A percentile compares a stretch with the other conserved stretches of the same genome.
phyloP scores from a whole-genome alignment of 30 jellyfish, hydroid and myxozoan species.

The Cassiopea andromeda region DNA sequence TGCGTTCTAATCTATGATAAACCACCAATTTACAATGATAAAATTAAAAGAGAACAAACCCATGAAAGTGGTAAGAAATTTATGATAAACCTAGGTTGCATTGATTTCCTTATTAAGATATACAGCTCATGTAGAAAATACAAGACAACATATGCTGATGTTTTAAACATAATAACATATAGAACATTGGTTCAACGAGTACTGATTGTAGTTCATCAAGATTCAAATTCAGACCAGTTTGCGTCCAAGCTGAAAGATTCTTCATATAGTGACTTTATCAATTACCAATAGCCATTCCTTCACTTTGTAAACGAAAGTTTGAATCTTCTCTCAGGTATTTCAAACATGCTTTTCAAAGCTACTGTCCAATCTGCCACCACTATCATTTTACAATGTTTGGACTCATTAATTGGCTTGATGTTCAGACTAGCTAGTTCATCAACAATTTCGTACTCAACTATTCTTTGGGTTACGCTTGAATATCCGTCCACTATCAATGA shows the following conservation, averaged over 20 bases:
- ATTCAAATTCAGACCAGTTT: background rate
- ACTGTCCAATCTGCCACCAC: background rate
- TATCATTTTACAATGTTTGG: conserved; percentile 3
- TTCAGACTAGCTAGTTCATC: conserved; percentile 1
- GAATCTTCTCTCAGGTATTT: background rate
- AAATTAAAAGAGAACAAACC: no score
- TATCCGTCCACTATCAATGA: background rate
- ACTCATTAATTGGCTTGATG: background rate
- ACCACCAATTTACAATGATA: no score
- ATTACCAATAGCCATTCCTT: background rate
- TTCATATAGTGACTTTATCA: background rate
- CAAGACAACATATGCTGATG: no score
- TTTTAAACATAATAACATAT: no score
- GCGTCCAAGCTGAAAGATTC: background rate
- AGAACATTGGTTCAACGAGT: background rate
- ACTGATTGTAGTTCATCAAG: conserved; percentile 3
- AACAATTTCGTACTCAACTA: background rate
- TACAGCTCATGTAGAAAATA: no score
- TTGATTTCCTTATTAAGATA: no score
- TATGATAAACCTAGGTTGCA: no score
- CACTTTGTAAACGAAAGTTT: background rate
- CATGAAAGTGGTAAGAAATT: no score
- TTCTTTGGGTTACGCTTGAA: conserved; percentile 13
- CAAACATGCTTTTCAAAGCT: conserved; percentile 3
- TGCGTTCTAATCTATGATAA: no score